Percentiles rank a stretch among this genome's conserved stretches.
Conservation (phyloP, 2,888 invertebrate species). For the Stenodera caucasica region DNA sequence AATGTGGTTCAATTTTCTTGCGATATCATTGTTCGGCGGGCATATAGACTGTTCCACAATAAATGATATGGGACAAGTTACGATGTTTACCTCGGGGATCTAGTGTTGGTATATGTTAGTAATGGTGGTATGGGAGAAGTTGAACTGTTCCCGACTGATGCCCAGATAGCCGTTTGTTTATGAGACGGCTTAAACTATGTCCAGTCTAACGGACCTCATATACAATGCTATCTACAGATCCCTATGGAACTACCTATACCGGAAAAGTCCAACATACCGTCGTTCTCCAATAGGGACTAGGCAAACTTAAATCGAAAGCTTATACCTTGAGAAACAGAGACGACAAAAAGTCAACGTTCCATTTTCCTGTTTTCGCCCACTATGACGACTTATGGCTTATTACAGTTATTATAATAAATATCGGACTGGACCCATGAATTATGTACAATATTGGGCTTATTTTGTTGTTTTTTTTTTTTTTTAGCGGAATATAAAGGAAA, state of each 20-base stretch:
- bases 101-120: slow-evolving; percentile 26
- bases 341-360: neutral
- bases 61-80: slow-evolving; percentile 51
- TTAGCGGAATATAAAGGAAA: neutral
- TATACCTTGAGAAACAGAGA: slow-evolving; percentile 11
- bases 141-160: slow-evolving; percentile 56
- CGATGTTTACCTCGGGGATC: slow-evolving; percentile 57
- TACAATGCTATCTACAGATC: slow-evolving; percentile 57
- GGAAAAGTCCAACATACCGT: slow-evolving; percentile 29
- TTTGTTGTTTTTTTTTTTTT: too few species aligned
- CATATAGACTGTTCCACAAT: slow-evolving; percentile 4
- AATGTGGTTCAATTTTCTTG: slow-evolving; percentile 31
- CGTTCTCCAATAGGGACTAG: slow-evolving; percentile 19
- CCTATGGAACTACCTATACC: slow-evolving; percentile 48
- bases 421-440: too few species aligned
- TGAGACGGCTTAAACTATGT: slow-evolving; percentile 58
- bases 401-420: slow-evolving; percentile 1
- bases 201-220: slow-evolving; percentile 57
- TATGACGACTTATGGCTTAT: slow-evolving; percentile 16
- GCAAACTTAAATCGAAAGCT: slow-evolving; percentile 29
- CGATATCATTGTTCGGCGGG: slow-evolving; percentile 35
- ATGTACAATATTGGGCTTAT: too few species aligned
- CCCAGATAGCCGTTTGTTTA: slow-evolving; percentile 57
- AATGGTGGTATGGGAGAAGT: slow-evolving; percentile 34
- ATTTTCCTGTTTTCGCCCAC: neutral